Base-by-base conservation (phyloP, 1,140 invertebrate genomes). In the Nylanderia fulva region DNA sequence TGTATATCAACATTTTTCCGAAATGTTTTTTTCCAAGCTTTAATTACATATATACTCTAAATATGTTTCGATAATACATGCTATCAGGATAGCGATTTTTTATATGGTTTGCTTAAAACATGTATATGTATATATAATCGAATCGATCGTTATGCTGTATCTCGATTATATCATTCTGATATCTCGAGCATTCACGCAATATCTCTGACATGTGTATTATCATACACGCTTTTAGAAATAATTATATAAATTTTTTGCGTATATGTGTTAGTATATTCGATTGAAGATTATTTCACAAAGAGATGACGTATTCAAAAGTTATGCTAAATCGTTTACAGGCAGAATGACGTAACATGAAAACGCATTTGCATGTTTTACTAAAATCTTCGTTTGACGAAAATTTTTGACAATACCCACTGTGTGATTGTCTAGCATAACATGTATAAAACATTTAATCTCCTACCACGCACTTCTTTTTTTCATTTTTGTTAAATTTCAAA, bases 61-160 rank as follows among this genome's bases (percentile, higher is more conserved):
- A 54, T 77, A 48, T 29, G 42, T 77, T 64, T 18, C 29, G 27
- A 52, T 52, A 77, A 33, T 64, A 33, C 29, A 60, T 33, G 58
- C n/a, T 64, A 24, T 48, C 11, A 36, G 42, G 15, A 66, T 33
- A 29, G 24, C n/a, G 42, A 0, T 77, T 77, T 77, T 77, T 48
- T 77, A 77, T 24, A 77, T 66, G 42, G 13, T 77, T 13, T 52
- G 60, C n/a, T 77, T 52, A 42, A n/a, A 66, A 77, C 60, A 21
- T 48, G 21, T 36, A 42, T 42, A 60, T 42, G 8, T 42, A 11
- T 13, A 13, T 45, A 4, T 48, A 48, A 63, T n/a, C 18, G 13
- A 58, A 39, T 75, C 56, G 58, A 76, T 76, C 18, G 11, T 76
- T 21, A 18, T 66, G 11, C 21, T 52, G 13, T 52, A 45, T 2